Evolutionary conservation across 2,113 vertebrate species (phyloP), one percentile per base, ranked within the genome.

Genomic region (Brienomyrus brachyistius): DNA sequence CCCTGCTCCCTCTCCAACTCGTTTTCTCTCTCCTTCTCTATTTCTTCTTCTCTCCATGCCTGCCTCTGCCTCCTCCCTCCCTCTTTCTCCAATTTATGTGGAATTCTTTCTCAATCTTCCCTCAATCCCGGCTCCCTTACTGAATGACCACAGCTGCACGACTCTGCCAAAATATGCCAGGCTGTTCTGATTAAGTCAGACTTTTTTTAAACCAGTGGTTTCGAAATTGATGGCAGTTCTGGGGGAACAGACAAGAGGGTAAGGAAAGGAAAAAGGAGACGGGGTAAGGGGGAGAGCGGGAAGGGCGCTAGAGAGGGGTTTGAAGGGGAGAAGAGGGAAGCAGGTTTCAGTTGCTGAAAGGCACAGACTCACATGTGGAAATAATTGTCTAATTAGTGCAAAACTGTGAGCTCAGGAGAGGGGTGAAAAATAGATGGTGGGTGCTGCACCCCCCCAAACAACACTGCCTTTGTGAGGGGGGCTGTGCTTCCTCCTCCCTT

Each of bases 341-440:
- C 94, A 94, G 93, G 48, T 40, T 87, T 23, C 84, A 93, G 93
- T 86, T 86, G 92, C 94, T 50, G 93, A 94, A 94, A 95, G 94
- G 93, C 95, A 94, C 94, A 93, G 94, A 94, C 93, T 93, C 95
- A 96, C 96, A 96, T 96, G 95, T 96, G 95, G 96, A 96, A 96
- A 95, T 95, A 92, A 96, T 96, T 96, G 94, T 94, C 95, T 96
- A 96, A 96, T 96, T 96, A 96, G 93, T 94, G 95, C 94, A 96
- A 96, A 96, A 95, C 95, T 96, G 94, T 95, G 94, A 95, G 95
- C 95, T 95, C 94, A 94, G 94, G 94, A 95, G 94, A 94, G 96
- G 95, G 95, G 94, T 95, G 35, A 77, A 31, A 94, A 82, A 31
- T 84, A 31, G 27, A 35, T n/a, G 27, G 7, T 3, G n/a, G 45